Conservation (phyloP, 2,888 invertebrate species). For the Melanotus villosus region DNA sequence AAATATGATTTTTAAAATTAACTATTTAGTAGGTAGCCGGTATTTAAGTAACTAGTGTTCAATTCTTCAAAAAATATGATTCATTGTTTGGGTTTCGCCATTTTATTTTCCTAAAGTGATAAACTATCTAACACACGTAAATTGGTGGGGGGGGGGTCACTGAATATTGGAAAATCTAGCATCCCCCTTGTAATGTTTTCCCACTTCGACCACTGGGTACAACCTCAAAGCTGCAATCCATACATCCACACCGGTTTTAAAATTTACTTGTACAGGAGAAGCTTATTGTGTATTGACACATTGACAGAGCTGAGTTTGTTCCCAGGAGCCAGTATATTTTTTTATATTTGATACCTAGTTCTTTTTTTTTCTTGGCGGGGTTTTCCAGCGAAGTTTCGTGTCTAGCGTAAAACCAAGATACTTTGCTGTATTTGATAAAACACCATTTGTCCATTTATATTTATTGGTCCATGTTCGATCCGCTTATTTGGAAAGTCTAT, state of each 20-base stretch:
- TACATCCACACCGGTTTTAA: not conserved
- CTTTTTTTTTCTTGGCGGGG: not conserved
- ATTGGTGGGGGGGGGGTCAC: not conserved
- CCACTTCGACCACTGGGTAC: no score
- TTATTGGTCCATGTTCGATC: not conserved
- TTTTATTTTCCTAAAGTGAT: no score
- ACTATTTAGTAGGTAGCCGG: no score
- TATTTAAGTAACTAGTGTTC: no score
- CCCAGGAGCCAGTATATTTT: not conserved
- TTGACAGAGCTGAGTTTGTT: slow-evolving; percentile 2
- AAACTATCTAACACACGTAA: no score
- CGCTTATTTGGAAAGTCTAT: not conserved
- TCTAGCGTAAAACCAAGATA: slow-evolving; percentile 53
- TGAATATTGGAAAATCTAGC: no score
- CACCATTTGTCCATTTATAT: not conserved
- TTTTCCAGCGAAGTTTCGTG: slow-evolving; percentile 19
- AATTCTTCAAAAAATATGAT: no score
- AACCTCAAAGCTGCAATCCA: not conserved
- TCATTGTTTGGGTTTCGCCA: no score
- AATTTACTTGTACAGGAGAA: not conserved
- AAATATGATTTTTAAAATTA: no score
- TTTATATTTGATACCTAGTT: not conserved
- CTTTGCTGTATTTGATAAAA: slow-evolving; percentile 42
- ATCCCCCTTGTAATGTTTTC: no score
- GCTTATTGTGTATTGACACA: no score